phyloP scores from a whole-genome alignment of 2,113 vertebrate genomes.

The Corydoras sp. region DNA sequence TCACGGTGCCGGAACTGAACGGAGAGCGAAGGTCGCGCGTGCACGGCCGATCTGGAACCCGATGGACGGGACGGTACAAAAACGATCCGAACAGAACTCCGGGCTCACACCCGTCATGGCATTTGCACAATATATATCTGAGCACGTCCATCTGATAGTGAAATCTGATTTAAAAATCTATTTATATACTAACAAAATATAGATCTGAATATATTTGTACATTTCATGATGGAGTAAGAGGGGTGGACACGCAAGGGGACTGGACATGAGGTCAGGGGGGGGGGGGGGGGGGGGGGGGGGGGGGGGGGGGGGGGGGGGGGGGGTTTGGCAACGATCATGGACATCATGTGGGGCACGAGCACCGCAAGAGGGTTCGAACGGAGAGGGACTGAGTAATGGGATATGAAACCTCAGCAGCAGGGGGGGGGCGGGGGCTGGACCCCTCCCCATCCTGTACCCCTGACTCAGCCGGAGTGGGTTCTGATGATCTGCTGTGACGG shows the following conservation, averaged over 20 bases:
- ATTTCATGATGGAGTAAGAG: slow-evolving; percentile 66
- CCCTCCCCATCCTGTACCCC: too few species aligned
- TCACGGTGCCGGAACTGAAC: slow-evolving; percentile 2
- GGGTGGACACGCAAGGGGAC: slow-evolving; percentile 30
- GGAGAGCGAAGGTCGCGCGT: slow-evolving; percentile 4
- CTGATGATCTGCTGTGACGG: too few species aligned
- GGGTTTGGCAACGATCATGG: too few species aligned
- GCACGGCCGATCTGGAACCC: background rate
- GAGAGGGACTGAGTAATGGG: too few species aligned
- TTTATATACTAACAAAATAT: slow-evolving; percentile 82
- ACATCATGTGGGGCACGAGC: too few species aligned
- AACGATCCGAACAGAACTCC: slow-evolving; percentile 1
- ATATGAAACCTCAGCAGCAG: too few species aligned
- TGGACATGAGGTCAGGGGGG: slow-evolving; percentile 38
- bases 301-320: too few species aligned
- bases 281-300: too few species aligned
- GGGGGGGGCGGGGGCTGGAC: too few species aligned
- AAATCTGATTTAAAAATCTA: slow-evolving; percentile 72
- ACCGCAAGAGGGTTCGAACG: too few species aligned
- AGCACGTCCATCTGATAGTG: slow-evolving; percentile 69
- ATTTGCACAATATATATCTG: slow-evolving; percentile 68
- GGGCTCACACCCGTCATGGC: slow-evolving; percentile 57
- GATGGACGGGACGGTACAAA: slow-evolving; percentile 17
- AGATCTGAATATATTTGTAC: slow-evolving; percentile 63
- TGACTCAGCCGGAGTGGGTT: too few species aligned